These are phyloP conservation scores for Anoplius nigerrimus DNA, from an alignment of 2,888 invertebrate species.

Conservation along the genomic window DNA sequence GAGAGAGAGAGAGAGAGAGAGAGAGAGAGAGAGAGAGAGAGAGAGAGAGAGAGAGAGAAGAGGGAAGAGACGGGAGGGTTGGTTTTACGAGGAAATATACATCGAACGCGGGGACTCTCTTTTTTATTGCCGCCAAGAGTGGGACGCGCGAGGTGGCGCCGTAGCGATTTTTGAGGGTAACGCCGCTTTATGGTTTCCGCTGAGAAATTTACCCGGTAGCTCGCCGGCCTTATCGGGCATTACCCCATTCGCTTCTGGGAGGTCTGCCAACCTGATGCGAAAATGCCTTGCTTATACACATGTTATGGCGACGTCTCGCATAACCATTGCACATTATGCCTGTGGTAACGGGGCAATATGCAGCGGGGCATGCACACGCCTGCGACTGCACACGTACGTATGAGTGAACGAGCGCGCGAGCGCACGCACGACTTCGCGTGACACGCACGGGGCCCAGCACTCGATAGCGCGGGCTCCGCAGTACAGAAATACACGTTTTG, in stretches of 20 bases:
- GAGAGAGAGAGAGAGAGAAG: no score
- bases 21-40: no score
- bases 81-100: constrained; percentile 29
- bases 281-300: constrained; percentile 32
- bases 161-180: constrained; percentile 34
- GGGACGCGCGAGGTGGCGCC: constrained; percentile 33
- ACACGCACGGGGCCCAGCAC: no score
- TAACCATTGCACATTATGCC: constrained; percentile 26
- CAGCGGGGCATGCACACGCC: constrained; percentile 11
- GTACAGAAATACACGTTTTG: constrained; percentile 1
- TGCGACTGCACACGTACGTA: constrained; percentile 21
- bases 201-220: constrained; percentile 39
- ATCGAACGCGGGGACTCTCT: constrained; percentile 16
- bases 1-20: no score
- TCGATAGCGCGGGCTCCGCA: no score
- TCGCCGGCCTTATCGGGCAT: constrained; percentile 44
- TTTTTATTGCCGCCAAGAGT: constrained; percentile 35
- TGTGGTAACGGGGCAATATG: constrained; percentile 3
- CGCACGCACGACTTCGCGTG: no score
- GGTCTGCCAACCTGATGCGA: constrained; percentile 39
- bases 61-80: not conserved
- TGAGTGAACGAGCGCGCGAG: no score
- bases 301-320: constrained; percentile 35
- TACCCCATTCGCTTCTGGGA: constrained; percentile 40
- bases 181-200: constrained; percentile 41